phyloP scores from a whole-genome alignment of 2,797 vertebrate species.

The Hephaestus fuliginosus region DNA sequence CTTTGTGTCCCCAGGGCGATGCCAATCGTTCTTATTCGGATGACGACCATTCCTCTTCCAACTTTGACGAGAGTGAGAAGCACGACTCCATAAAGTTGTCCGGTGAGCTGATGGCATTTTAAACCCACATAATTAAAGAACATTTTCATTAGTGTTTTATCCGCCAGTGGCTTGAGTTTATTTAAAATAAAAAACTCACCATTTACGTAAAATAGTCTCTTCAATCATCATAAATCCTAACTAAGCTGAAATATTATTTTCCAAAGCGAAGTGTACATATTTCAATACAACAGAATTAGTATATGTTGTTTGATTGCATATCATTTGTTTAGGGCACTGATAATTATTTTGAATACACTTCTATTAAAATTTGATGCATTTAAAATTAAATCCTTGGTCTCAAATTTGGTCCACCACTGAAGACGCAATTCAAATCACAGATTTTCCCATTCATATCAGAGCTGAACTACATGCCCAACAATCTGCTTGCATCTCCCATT shows the following conservation, averaged over 20 bases:
- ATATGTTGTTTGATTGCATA: neutral
- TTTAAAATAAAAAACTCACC: neutral
- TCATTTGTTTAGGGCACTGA: neutral
- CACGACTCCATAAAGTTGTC: constrained; percentile 89
- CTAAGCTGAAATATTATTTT: too few relatives aligned
- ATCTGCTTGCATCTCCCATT: constrained; percentile 12
- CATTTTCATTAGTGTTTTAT: neutral
- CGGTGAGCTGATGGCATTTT: constrained; percentile 81
- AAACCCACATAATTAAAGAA: neutral
- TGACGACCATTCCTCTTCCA: constrained; percentile 93
- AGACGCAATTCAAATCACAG: neutral
- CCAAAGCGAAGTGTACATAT: neutral
- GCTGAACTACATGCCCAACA: constrained; percentile 1
- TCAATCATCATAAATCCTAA: too few relatives aligned
- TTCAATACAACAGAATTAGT: neutral
- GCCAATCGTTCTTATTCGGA: constrained; percentile 95
- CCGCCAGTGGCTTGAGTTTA: neutral
- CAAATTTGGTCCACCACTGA: neutral
- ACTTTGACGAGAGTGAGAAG: constrained; percentile 92
- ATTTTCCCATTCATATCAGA: constrained; percentile 1
- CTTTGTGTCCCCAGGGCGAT: constrained; percentile 88
- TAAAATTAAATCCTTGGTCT: neutral
- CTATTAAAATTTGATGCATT: neutral
- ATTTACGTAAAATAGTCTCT: neutral
- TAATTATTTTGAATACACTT: neutral